Evolutionary conservation across 2,113 vertebrate genomes (phyloP), one percentile per base, ranked within the genome.

Genomic region (Gambusia holbrooki): DNA sequence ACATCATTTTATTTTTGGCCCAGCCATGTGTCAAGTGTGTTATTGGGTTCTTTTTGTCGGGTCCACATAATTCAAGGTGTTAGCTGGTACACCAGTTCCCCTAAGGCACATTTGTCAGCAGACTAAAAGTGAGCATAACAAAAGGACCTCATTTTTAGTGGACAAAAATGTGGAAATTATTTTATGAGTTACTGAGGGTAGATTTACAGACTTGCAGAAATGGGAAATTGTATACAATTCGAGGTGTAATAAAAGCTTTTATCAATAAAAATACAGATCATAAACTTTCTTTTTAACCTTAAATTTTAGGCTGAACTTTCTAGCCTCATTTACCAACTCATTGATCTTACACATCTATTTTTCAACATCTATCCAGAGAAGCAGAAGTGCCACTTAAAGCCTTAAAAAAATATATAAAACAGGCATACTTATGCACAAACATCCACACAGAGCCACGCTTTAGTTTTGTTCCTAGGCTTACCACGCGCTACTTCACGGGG

Each of bases 1-100:
- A 85, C 51, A 45, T 0, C 13, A 32, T 71, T 86, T 77, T 90
- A 85, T 91, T 86, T 85, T 84, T 77, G 82, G 71, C 9, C 14
- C 5, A 58, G 13, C 58, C 27, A 27, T 73, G n/a, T 29, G 54
- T 78, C 62, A 74, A 51, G 17, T 66, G 66, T 84, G 79, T 81
- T 84, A 78, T 42, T 75, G 69, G 69, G 69, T 67, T 80, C 64
- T 73, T 37, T 58, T 58, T 25, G n/a, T 5, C 25, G n/a, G 51
- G 22, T 58, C 3, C 22, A 58, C 22, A 58, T 58, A 58, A 58
- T 25, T 22, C 51, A 58, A 58, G 51, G n/a, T 69, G 60, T 69
- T 78, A 1, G 33, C 69, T 73, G 68, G 62, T 69, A 83, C 84
- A 77, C 68, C 28, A 58, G 30, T 71, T 77, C 78, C 82, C 70